Conservation (phyloP, 2,797 vertebrate genomes). For the Coregonus sp. region DNA sequence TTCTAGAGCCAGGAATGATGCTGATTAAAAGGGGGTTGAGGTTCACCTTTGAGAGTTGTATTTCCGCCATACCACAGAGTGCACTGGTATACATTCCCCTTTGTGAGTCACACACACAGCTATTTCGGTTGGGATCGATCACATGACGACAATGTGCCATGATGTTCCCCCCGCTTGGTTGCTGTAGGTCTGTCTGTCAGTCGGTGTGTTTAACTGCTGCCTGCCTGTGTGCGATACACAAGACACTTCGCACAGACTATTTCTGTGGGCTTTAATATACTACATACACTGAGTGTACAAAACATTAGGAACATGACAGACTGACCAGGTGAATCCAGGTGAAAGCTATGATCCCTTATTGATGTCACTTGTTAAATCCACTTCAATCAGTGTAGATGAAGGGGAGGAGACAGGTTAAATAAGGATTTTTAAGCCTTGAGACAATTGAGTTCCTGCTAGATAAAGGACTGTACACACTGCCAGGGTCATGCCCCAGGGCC, state of each 20-base stretch:
- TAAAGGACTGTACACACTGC: background rate
- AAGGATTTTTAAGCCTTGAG: too few relatives aligned
- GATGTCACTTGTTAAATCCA: too few relatives aligned
- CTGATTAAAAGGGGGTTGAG: slow-evolving; percentile 28
- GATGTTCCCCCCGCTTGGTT: background rate
- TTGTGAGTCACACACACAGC: slow-evolving; percentile 31
- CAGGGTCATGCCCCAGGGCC: background rate
- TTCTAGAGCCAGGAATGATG: slow-evolving; percentile 11
- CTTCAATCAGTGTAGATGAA: too few relatives aligned
- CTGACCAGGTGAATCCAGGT: too few relatives aligned
- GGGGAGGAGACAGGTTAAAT: too few relatives aligned
- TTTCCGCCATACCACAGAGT: slow-evolving; percentile 43
- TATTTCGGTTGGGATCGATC: slow-evolving; percentile 48
- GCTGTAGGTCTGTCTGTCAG: too few relatives aligned
- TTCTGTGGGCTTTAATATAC: background rate
- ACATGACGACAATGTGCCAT: slow-evolving; percentile 50
- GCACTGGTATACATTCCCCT: slow-evolving; percentile 37
- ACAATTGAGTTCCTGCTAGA: background rate
- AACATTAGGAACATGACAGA: too few relatives aligned
- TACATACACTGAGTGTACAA: background rate
- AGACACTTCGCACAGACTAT: background rate
- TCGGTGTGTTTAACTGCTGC: background rate
- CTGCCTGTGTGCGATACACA: background rate
- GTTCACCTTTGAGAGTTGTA: slow-evolving; percentile 48
- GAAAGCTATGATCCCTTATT: too few relatives aligned